Base-by-base conservation (phyloP, 2,113 vertebrate species). In the Cichladusa arquata region DNA sequence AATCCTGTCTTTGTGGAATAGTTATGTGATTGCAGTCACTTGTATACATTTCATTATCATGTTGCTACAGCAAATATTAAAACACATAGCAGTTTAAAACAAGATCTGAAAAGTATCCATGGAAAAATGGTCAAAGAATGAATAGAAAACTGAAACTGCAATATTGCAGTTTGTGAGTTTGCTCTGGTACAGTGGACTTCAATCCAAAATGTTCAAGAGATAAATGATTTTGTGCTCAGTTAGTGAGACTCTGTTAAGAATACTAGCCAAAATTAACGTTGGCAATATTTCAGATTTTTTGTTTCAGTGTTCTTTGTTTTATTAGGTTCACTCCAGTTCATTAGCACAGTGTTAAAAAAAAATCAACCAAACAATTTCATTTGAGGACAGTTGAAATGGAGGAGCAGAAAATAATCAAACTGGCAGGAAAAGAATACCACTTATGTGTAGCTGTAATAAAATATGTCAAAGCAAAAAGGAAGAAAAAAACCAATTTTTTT, bases 21-120 rank as follows among this genome's bases (percentile, higher is more conserved):
- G 34, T 33, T 65, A 1, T 62, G 60, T 29, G 77, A 47, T 76
- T 61, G 38, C 45, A 62, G 19, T 48, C 58, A 57, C 54, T 80
- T 81, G 54, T 48, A 12, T 47, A 86, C 23, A 14, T 78, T 90
- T 93, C 9, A 25, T 74, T 90, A 66, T 83, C 66, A 7, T 3
- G 90, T 96, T 96, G 92, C 94, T 91, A 92, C 88, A 95, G 89
- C 91, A 97, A 84, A 81, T 84, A 51, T 6, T 89, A 42, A 81
- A 94, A 67, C 72, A 86, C 28, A 2, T 48, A 48, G 36, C 70
- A 67, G 73, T 81, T 78, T 88, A 56, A 86, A 93, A 71, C 53
- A 83, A 66, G 38, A 58, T 88, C 64, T 86, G 42, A 92, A 85
- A 94, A 88, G 34, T 56, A 51, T 58, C 60, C 48, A 5, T 71